phyloP scores from a whole-genome alignment of 64 coral and sea anemone genomes.

The Actinia tenebrosa region DNA sequence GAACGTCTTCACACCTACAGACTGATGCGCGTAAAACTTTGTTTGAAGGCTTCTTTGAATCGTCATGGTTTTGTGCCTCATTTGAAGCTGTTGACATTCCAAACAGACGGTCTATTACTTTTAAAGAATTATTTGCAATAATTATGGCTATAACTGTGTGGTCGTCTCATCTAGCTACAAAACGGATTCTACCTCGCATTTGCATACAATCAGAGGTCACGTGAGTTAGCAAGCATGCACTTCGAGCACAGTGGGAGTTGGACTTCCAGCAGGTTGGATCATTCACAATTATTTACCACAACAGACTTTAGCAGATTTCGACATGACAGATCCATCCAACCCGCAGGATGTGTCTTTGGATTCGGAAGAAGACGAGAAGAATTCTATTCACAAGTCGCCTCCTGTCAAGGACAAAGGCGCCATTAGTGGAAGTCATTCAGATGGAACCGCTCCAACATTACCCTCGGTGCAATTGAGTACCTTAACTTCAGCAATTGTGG shows the following conservation, averaged over 20 bases:
- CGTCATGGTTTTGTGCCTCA: constrained; percentile 2
- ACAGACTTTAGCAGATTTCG: neutral
- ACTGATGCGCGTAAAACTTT: constrained; percentile 15
- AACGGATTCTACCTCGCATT: constrained; percentile 33
- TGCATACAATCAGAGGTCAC: constrained; percentile 38
- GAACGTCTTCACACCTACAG: constrained; percentile 11
- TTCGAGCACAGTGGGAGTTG: neutral
- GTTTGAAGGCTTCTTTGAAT: neutral
- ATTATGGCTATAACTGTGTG: constrained; percentile 1
- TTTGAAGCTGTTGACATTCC: constrained; percentile 19
- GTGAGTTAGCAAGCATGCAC: constrained; percentile 30
- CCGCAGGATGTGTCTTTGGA: neutral
- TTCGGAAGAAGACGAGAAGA: neutral
- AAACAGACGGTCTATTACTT: constrained; percentile 18
- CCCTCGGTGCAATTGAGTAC: neutral
- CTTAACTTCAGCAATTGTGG: neutral
- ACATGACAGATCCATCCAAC: constrained; percentile 8
- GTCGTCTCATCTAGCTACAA: neutral
- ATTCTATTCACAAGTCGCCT: neutral
- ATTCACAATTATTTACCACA: neutral
- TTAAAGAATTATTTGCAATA: constrained; percentile 26
- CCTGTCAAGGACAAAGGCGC: constrained; percentile 3
- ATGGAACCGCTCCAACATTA: neutral
- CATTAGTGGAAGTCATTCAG: neutral
- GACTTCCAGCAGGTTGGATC: neutral